A percentile compares a stretch with the other conserved stretches of the same genome.
Conservation (phyloP, 2,888 invertebrate species). For the Plutella xylostella region DNA sequence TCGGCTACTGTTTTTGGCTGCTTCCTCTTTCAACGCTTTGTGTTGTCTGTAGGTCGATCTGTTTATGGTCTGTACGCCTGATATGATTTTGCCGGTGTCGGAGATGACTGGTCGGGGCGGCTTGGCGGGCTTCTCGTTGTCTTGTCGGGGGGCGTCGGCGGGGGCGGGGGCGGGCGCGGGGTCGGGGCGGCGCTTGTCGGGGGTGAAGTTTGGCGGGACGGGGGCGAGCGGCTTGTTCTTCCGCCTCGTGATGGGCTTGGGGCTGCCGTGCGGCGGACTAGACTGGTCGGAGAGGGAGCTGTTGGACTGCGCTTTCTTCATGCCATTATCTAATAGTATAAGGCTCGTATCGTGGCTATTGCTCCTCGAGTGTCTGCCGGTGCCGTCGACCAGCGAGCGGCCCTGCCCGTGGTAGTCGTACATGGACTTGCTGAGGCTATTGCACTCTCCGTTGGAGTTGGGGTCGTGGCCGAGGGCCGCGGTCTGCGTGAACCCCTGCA, state of each 20-base stretch:
- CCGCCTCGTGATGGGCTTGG: constrained; percentile 76
- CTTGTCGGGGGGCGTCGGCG: constrained; percentile 29
- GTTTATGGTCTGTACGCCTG: constrained; percentile 72
- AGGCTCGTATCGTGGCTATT: constrained; percentile 72
- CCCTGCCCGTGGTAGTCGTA: constrained; percentile 40
- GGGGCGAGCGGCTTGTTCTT: constrained; percentile 83
- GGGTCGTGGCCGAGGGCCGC: constrained; percentile 48
- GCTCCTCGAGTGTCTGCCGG: constrained; percentile 58
- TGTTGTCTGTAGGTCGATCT: constrained; percentile 67
- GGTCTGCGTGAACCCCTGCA: constrained; percentile 50
- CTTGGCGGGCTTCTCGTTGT: constrained; percentile 68
- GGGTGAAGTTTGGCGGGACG: constrained; percentile 72
- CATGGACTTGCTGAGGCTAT: constrained; percentile 54
- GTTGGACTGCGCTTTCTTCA: constrained; percentile 72
- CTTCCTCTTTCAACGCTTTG: constrained; percentile 60
- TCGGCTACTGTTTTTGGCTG: constrained; percentile 43
- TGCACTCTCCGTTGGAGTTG: constrained; percentile 47
- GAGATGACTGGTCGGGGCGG: constrained; percentile 72
- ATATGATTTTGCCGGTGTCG: constrained; percentile 55
- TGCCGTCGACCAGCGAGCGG: constrained; percentile 24
- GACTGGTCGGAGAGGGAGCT: constrained; percentile 76
- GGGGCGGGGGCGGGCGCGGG: constrained; percentile 27
- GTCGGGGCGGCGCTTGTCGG: constrained; percentile 38
- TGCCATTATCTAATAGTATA: constrained; percentile 55
- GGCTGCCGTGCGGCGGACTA: constrained; percentile 80